Evolutionary conservation across 2,797 vertebrate species (phyloP).

Genomic region (Lepus townsendii): DNA sequence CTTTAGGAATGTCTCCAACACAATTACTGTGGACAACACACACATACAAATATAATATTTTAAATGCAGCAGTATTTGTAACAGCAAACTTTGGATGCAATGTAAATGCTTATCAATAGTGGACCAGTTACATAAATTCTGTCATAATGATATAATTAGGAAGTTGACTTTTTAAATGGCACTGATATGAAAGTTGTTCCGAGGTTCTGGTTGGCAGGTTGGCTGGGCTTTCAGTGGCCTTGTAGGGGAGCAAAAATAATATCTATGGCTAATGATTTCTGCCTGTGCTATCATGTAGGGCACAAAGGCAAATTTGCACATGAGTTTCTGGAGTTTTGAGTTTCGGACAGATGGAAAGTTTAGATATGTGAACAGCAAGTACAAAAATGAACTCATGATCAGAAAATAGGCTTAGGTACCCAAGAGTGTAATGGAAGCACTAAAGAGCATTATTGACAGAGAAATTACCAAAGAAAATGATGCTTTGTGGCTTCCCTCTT

Average conservation of each 20-base stretch:
- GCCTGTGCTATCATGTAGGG: constrained; percentile 96
- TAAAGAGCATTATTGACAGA: constrained; percentile 97
- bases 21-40: neutral
- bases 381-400: constrained; percentile 91
- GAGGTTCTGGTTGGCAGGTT: no score
- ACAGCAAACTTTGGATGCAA: neutral
- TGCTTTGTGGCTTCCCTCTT: constrained; percentile 95
- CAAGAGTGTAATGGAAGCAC: constrained; percentile 95
- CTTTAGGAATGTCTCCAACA: neutral
- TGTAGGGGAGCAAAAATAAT: no score
- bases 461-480: constrained; percentile 98
- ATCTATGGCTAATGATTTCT: constrained; percentile 96
- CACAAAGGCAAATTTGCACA: constrained; percentile 98
- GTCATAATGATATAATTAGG: neutral
- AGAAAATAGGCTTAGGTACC: constrained; percentile 94
- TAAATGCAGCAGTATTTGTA: neutral
- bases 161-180: neutral
- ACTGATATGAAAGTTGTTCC: neutral
- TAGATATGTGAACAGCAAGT: constrained; percentile 97
- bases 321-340: constrained; percentile 97
- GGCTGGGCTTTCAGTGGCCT: no score
- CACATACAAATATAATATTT: neutral
- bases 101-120: neutral
- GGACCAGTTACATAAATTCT: neutral
- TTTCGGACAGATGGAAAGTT: constrained; percentile 97